Evolutionary conservation across 1,140 invertebrate genomes (phyloP), one percentile per base, ranked within the genome.

Genomic region (Propsilocerus akamusi): DNA sequence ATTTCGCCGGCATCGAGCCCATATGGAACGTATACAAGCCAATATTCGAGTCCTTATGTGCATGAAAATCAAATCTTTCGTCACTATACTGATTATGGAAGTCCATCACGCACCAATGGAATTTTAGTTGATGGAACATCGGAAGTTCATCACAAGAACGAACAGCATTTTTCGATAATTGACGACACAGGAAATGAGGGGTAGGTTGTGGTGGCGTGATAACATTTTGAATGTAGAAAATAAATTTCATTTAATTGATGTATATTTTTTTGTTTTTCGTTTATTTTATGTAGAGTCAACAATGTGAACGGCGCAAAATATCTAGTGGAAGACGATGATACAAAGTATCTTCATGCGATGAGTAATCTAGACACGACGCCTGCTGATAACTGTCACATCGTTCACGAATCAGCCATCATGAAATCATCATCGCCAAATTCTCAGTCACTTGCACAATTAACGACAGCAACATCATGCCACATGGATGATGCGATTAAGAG

Each of bases 1-100:
- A 67, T 84, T 6, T 83, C 78, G 47, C 77, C 80, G 1, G 73
- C 80, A 2, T 72, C 76, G 26, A 74, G 74, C 32, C 73, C 76
- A 1, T 85, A 85, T 49, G 63, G 63, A 23, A 62, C 63, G 47
- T 65, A 64, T 47, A 59, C 63, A 24, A 57, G 59, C 14, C 63
- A 65, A 53, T 65, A 65, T 46, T 60, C 61, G 24, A 59, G 61
- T 25, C 20, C 47, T 12, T 65, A 65, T 49, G 60, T 65, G 8
- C 63, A 65, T 41, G 63, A 65, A 47, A 63, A 56, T 26, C 63
- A 65, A 53, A 48, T 65, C 11, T 65, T n/a, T n/a, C n/a, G n/a
- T 65, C 49, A 58, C 63, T 32, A 61, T 65, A 57, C 57, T 32
- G 63, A 65, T 26, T 65, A 65, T 50, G 62, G 63, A 20, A 64